Conservation (phyloP, 2,113 vertebrate genomes). For the Gymnogyps californianus region DNA sequence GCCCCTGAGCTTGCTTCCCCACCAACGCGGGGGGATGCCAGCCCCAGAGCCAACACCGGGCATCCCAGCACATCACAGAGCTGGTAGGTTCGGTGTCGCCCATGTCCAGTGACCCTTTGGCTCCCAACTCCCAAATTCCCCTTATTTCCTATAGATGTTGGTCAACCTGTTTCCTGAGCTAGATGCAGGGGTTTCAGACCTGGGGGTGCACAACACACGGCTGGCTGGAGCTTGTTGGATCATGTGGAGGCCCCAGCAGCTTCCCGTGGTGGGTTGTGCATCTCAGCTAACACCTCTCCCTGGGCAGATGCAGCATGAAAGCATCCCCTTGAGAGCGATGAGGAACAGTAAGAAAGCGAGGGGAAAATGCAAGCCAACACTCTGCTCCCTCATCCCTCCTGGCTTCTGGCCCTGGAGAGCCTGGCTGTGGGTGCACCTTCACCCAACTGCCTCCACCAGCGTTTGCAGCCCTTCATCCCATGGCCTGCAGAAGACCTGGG, state of each 20-base stretch:
- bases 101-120: neutral
- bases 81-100: neutral
- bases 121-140: neutral
- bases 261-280: neutral
- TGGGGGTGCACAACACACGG: neutral
- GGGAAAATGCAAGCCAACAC: neutral
- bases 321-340: neutral
- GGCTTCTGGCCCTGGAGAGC: neutral
- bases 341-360: neutral
- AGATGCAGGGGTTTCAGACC: neutral
- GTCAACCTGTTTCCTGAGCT: neutral
- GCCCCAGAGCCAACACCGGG: neutral
- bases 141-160: neutral
- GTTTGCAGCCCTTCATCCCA: neutral
- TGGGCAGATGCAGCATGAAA: neutral
- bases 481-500: neutral
- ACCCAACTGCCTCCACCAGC: neutral
- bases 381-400: neutral
- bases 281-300: neutral
- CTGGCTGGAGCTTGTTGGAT: neutral
- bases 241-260: neutral
- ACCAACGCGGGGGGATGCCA: rapidly evolving
- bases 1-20: rapidly evolving
- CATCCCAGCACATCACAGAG: neutral
- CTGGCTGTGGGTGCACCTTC: neutral